Conservation (phyloP, 2,797 vertebrate genomes). For the Gymnothorax javanicus region DNA sequence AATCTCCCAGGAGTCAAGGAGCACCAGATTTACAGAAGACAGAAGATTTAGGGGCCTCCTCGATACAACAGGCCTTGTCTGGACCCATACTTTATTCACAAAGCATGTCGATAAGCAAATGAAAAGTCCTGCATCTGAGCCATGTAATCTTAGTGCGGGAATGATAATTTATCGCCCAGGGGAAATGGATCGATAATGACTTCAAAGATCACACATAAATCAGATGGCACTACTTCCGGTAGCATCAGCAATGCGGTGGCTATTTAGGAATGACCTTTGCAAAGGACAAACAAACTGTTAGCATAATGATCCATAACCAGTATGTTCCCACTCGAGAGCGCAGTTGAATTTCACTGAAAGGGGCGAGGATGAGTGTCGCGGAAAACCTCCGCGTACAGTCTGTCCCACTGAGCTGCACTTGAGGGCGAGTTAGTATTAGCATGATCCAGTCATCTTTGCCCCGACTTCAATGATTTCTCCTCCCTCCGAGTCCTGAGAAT, state of each 20-base stretch:
- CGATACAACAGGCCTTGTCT: neutral
- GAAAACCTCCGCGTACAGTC: neutral
- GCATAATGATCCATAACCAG: neutral
- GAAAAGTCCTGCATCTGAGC: neutral
- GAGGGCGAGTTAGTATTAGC: neutral
- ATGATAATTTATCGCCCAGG: conserved; percentile 4
- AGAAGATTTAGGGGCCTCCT: neutral
- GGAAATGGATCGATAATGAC: neutral
- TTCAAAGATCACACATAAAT: conserved; percentile 1
- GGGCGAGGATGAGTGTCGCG: neutral
- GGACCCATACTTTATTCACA: neutral
- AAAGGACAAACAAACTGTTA: neutral
- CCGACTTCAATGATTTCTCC: neutral
- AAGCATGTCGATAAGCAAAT: neutral
- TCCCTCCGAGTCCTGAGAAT: neutral
- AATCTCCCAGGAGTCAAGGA: neutral
- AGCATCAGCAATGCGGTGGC: neutral
- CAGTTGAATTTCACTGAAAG: neutral
- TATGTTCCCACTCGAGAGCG: neutral
- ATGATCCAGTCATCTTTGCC: neutral
- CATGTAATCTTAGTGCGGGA: neutral
- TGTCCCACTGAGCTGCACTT: neutral
- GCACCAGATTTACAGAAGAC: neutral
- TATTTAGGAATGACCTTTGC: neutral
- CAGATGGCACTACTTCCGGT: neutral